Evolutionary conservation across 2,113 vertebrate species (phyloP).

Genomic region (Apteryx owenii): DNA sequence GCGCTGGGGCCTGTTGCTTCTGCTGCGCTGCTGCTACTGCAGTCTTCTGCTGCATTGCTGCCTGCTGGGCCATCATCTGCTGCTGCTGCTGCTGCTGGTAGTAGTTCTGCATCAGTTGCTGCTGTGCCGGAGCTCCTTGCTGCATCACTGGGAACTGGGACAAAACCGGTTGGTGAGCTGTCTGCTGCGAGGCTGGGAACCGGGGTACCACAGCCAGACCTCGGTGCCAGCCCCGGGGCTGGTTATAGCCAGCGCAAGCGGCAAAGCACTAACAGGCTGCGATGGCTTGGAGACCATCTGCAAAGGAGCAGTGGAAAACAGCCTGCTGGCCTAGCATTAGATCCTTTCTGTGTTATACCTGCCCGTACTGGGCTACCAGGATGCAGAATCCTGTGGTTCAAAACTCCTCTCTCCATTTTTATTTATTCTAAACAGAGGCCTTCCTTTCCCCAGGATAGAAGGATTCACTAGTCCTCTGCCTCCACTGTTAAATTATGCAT

Average conservation of each 20-base stretch:
- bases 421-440: background rate
- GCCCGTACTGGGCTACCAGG: rapidly evolving
- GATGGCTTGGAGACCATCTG: background rate
- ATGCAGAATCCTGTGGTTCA: background rate
- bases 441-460: background rate
- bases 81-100: slow-evolving; percentile 81
- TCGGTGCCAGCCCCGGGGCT: rapidly evolving
- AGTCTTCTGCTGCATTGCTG: slow-evolving; percentile 75
- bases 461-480: background rate
- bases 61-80: slow-evolving; percentile 78
- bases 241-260: background rate
- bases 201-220: background rate
- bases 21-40: slow-evolving; percentile 33
- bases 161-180: background rate
- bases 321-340: rapidly evolving
- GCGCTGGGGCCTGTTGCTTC: slow-evolving; percentile 8
- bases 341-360: background rate
- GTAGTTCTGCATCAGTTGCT: slow-evolving; percentile 81
- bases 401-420: background rate
- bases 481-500: background rate
- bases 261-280: background rate
- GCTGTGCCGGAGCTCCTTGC: slow-evolving; percentile 69
- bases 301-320: rapidly evolving
- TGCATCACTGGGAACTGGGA: slow-evolving; percentile 79
- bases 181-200: slow-evolving; percentile 31